Percentiles rank a stretch among this genome's conserved stretches.
Conservation (phyloP, 2,113 vertebrate species). For the Oophaga pumilio region DNA sequence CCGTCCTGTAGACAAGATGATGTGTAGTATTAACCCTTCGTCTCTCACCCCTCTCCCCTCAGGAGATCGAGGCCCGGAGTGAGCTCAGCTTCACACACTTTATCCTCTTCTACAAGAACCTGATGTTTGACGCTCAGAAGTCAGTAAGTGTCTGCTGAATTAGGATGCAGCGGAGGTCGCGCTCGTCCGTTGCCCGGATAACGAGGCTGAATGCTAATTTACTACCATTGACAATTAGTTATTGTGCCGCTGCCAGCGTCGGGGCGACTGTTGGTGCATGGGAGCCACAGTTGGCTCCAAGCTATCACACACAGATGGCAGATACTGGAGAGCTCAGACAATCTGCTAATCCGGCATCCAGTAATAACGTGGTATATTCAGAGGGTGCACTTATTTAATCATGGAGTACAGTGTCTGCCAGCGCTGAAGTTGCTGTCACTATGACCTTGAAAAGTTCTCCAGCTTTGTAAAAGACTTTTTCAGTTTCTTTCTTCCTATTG, state of each 20-base stretch:
- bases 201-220: constrained; percentile 19
- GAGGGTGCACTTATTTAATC: too few relatives aligned
- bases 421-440: too few relatives aligned
- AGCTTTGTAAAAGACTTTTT: too few relatives aligned
- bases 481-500: too few relatives aligned
- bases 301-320: background rate
- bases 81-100: constrained; percentile 82
- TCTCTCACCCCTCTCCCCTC: background rate
- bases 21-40: background rate
- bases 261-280: background rate
- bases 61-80: constrained; percentile 83
- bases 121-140: constrained; percentile 86
- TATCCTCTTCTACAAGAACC: constrained; percentile 83
- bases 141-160: constrained; percentile 71
- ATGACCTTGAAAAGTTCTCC: too few relatives aligned
- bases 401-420: too few relatives aligned
- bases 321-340: background rate
- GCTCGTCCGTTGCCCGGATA: background rate
- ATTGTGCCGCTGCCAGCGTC: background rate
- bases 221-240: background rate
- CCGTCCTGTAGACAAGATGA: too few relatives aligned
- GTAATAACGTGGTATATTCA: too few relatives aligned
- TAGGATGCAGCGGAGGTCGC: background rate
- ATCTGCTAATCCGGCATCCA: background rate
- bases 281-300: background rate